Conservation (phyloP, 2,888 invertebrate genomes). For the Iselma pallidipennis region DNA sequence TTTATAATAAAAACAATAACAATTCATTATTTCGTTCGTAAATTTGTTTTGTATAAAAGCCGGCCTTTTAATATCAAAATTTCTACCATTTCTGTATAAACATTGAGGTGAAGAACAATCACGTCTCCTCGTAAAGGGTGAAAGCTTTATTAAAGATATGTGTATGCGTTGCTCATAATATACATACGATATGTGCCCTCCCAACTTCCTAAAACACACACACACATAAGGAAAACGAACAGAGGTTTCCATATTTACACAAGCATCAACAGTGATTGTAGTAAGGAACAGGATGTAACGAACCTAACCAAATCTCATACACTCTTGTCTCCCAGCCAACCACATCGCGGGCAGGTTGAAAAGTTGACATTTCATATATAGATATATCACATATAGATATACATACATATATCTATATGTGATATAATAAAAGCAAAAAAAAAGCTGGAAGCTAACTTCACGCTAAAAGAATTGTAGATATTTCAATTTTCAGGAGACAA, state of each 20-base stretch:
- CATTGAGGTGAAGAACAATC: slow-evolving; percentile 13
- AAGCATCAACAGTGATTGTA: slow-evolving; percentile 11
- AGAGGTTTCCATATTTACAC: slow-evolving; percentile 20
- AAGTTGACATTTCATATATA: slow-evolving; percentile 18
- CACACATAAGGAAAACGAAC: slow-evolving; percentile 9
- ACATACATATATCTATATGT: not conserved
- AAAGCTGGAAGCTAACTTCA: not conserved
- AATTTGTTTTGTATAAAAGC: no score
- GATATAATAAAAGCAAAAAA: not conserved
- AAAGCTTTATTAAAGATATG: slow-evolving; percentile 10
- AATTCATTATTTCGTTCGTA: no score
- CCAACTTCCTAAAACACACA: not conserved
- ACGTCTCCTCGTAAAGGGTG: slow-evolving; percentile 1
- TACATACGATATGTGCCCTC: no score
- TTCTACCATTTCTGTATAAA: slow-evolving; percentile 13
- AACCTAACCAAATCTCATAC: slow-evolving; percentile 31
- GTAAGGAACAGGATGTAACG: slow-evolving; percentile 23
- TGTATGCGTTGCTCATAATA: slow-evolving; percentile 6
- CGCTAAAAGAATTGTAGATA: not conserved
- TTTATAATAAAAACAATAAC: no score
- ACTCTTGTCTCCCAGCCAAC: slow-evolving; percentile 19
- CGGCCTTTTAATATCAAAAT: no score
- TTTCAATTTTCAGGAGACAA: not conserved
- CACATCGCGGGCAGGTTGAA: slow-evolving; percentile 12
- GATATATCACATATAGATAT: not conserved